Evolutionary conservation across 2,113 vertebrate genomes (phyloP), one percentile per base, ranked within the genome.

Genomic region (Salvelinus fontinalis): DNA sequence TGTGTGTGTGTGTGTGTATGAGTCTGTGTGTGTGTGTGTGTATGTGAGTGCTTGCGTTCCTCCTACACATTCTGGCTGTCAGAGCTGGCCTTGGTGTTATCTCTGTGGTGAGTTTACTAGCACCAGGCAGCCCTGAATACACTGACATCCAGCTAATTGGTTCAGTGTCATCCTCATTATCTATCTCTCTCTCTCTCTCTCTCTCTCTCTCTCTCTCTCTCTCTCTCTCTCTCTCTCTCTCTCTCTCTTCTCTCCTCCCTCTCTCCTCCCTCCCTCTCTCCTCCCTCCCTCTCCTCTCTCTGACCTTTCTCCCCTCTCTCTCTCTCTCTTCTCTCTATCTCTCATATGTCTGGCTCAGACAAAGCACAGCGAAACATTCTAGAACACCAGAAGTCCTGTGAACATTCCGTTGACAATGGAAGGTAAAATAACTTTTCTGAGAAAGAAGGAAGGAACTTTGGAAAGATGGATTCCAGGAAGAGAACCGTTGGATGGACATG

Each of bases 111-210:
- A 51, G 34, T 39, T 39, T 39, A 39, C 34, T 39, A 39, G 49
- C 9, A 51, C 49, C 49, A 51, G 49, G 49, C 49, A 51, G 49
- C 14, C 49, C 11, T 27, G 64, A 16, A 66, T 27, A 66, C 31
- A 24, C 34, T 54, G 22, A 11, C 54, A 24, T 44, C 31, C 75
- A 78, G 74, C 79, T 86, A 85, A 88, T 88, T 87, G 83, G 76
- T 75, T 83, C 83, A 80, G 78, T 70, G 51, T 83, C 73, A 71
- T 74, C 26, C 54, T 67, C 60, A 71, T 70, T 82, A 71, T 73
- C 51, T 74, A 27, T 78, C 75, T 73, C 73, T 78, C 69, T 65
- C 27, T 22, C 7, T 16, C 49, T 51, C 70, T 77, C n/a, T n/a
- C n/a, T 59, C 16, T 59, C 20, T 60, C 48, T 54, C 70, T 59